phyloP scores from a whole-genome alignment of 2,113 vertebrate genomes.

The Excalfactoria chinensis region DNA sequence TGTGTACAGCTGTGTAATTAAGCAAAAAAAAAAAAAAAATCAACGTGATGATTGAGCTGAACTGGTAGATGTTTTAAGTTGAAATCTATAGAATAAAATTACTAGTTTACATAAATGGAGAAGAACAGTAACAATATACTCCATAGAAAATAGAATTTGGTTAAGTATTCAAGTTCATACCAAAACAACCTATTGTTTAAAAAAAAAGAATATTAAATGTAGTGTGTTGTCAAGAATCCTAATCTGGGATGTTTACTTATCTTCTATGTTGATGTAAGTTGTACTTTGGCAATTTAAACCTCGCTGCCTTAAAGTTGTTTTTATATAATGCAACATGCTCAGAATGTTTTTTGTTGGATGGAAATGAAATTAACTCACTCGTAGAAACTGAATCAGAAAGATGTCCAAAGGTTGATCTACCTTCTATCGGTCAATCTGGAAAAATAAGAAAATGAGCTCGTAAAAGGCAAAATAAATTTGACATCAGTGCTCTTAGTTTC shows the following conservation, averaged over 20 bases:
- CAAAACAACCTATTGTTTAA: not conserved
- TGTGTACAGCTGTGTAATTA: not conserved
- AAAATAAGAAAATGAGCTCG: not conserved
- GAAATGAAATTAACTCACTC: not conserved
- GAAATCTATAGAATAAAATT: not conserved
- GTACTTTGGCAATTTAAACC: not conserved
- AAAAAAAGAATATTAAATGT: not conserved
- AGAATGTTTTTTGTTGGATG: constrained; percentile 7
- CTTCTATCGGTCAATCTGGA: constrained; percentile 1
- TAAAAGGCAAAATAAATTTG: not conserved
- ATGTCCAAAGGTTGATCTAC: constrained; percentile 4
- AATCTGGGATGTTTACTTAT: not conserved
- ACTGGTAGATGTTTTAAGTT: not conserved
- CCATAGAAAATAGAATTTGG: not conserved
- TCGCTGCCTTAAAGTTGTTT: not conserved
- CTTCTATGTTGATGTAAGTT: not conserved
- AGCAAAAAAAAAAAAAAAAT: not conserved
- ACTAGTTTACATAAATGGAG: not conserved
- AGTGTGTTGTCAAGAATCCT: not conserved
- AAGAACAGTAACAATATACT: not conserved
- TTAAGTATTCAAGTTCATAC: not conserved
- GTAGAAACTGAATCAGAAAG: not conserved
- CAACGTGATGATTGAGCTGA: not conserved
- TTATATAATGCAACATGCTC: not conserved
- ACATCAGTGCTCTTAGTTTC: not conserved